These are phyloP conservation scores for Morone saxatilis DNA, from an alignment of 2,113 vertebrate genomes.

Conservation along the genomic window DNA sequence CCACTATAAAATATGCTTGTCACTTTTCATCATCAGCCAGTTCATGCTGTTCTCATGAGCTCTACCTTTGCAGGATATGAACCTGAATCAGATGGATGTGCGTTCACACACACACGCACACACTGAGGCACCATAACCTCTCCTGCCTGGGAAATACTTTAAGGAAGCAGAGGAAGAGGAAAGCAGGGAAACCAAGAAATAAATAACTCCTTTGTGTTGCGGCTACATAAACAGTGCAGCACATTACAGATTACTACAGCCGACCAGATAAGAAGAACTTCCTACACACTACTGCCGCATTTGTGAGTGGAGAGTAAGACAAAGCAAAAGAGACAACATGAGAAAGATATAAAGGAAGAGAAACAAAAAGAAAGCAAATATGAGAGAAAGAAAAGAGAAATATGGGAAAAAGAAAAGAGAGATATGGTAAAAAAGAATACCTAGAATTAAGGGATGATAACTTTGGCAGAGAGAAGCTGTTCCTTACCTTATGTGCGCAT, in stretches of 20 bases:
- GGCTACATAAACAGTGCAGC: constrained; percentile 75
- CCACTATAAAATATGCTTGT: neutral
- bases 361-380: neutral
- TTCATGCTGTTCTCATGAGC: constrained; percentile 70
- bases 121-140: constrained; percentile 48
- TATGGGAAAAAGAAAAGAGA: neutral
- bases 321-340: constrained; percentile 2
- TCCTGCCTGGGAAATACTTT: constrained; percentile 75
- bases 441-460: no score
- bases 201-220: constrained; percentile 82
- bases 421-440: neutral
- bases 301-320: constrained; percentile 4
- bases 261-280: constrained; percentile 73
- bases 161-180: constrained; percentile 74
- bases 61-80: constrained; percentile 66
- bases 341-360: neutral
- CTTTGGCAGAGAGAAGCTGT: neutral
- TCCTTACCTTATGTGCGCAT: constrained; percentile 3
- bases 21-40: constrained; percentile 28
- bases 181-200: constrained; percentile 78
- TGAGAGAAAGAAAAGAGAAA: neutral
- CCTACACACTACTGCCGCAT: constrained; percentile 43
- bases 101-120: constrained; percentile 37
- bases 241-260: constrained; percentile 65
- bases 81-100: constrained; percentile 53